Percentiles rank a stretch among this genome's conserved stretches.
phyloP scores from a whole-genome alignment of 2,113 vertebrate genomes.

The Callopanchax toddi region DNA sequence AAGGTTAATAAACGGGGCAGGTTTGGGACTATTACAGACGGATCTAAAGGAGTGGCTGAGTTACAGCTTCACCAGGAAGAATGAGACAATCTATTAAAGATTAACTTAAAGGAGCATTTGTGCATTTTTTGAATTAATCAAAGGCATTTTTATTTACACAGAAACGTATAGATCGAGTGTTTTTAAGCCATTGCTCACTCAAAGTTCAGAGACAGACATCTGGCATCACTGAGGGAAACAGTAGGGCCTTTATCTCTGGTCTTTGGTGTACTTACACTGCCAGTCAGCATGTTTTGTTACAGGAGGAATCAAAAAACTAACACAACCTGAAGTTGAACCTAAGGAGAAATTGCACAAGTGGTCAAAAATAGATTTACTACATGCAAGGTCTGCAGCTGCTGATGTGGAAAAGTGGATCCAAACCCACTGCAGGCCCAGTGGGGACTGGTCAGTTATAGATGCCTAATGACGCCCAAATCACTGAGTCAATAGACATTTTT shows the following conservation, averaged over 20 bases:
- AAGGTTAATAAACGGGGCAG: slow-evolving; percentile 25
- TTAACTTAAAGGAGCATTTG: neutral
- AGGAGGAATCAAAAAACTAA: neutral
- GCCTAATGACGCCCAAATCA: neutral
- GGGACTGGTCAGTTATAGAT: slow-evolving; percentile 3
- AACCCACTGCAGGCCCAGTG: neutral
- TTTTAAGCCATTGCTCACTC: neutral
- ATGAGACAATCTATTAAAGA: neutral
- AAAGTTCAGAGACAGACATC: neutral
- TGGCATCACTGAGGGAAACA: neutral
- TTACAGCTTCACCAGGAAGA: slow-evolving; percentile 6
- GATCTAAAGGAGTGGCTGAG: slow-evolving; percentile 13
- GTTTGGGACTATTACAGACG: slow-evolving; percentile 19
- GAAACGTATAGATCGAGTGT: neutral
- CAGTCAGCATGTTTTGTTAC: neutral
- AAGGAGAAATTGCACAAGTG: neutral
- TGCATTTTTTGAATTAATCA: slow-evolving; percentile 7
- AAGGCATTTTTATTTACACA: slow-evolving; percentile 4
- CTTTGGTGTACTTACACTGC: neutral
- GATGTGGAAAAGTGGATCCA: neutral
- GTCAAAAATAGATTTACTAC: neutral
- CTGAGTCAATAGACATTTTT: neutral
- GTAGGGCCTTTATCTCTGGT: neutral
- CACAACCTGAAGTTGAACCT: neutral
- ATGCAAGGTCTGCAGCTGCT: slow-evolving; percentile 6